Conservation (phyloP, 2,113 vertebrate species). For the Actenoides lindsayi region DNA sequence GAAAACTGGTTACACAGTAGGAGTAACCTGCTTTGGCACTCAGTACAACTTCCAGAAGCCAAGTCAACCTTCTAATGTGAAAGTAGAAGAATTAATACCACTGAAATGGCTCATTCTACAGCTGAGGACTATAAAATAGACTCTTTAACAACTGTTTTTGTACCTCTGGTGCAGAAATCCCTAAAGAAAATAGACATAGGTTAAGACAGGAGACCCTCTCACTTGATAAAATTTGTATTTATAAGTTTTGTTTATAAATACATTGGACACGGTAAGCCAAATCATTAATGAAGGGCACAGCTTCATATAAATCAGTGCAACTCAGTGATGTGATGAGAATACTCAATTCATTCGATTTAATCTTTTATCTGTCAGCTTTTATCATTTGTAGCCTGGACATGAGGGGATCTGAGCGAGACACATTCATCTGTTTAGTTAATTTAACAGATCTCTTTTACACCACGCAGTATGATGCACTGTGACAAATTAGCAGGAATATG, state of each 20-base stretch:
- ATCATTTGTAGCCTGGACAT: background rate
- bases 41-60: background rate
- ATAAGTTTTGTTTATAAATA: background rate
- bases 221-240: background rate
- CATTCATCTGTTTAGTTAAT: background rate
- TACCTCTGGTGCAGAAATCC: background rate
- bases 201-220: background rate
- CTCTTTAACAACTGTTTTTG: background rate
- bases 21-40: constrained; percentile 31
- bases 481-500: background rate
- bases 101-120: constrained; percentile 1
- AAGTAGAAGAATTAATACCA: background rate
- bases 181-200: background rate
- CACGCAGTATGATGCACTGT: background rate
- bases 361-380: background rate
- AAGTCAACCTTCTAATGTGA: constrained; percentile 18
- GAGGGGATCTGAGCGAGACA: background rate
- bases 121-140: background rate
- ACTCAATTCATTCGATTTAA: background rate
- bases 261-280: background rate
- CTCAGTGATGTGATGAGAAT: background rate
- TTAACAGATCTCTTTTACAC: background rate
- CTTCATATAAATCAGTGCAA: background rate
- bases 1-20: constrained; percentile 34
- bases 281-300: background rate